Evolutionary conservation across 2,888 invertebrate genomes (phyloP).

Genomic region (Cyaniris semiargus): DNA sequence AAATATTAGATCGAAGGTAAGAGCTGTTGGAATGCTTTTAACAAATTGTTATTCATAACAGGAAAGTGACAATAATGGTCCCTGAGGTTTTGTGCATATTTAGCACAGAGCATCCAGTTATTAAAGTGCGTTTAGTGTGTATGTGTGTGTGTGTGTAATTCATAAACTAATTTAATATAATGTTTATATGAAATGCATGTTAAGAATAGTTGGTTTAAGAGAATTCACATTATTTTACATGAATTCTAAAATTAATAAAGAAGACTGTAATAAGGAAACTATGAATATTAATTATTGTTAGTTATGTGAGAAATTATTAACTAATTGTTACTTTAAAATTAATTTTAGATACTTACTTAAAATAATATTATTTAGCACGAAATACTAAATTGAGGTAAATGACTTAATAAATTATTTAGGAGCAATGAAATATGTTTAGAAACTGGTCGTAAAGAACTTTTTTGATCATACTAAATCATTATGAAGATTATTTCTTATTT

Average conservation of each 20-base stretch:
- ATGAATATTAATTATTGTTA: background rate
- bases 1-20: too few relatives aligned
- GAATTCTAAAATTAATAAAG: background rate
- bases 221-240: background rate
- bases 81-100: constrained; percentile 7
- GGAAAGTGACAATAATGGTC: constrained; percentile 7
- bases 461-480: too few relatives aligned
- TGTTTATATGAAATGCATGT: background rate
- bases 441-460: background rate
- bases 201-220: background rate
- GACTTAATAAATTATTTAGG: background rate
- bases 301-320: background rate
- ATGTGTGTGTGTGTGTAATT: background rate
- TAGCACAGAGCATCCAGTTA: background rate
- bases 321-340: background rate
- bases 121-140: background rate
- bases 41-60: constrained; percentile 8
- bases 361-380: background rate
- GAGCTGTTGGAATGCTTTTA: background rate
- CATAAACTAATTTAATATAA: background rate
- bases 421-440: background rate
- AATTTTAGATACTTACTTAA: background rate
- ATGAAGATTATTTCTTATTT: background rate
- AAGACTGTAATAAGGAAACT: background rate
- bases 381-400: background rate